Evolutionary conservation across 2,888 invertebrate genomes (phyloP).

Genomic region (Cheiracanthium punctorium): DNA sequence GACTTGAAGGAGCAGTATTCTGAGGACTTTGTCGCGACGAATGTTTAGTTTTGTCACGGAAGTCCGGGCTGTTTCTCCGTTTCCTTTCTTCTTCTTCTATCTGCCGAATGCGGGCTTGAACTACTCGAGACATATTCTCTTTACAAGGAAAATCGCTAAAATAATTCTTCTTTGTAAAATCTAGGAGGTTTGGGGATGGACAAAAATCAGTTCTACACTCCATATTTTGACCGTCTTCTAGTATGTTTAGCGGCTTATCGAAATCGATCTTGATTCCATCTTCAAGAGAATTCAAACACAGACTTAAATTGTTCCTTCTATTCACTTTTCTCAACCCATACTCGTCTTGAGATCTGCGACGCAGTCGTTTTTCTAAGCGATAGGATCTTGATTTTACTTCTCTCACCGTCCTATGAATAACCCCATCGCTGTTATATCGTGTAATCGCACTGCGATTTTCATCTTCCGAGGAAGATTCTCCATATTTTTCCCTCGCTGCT

Average conservation of each 20-base stretch:
- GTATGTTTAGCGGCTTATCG: background rate
- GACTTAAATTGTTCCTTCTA: constrained; percentile 44
- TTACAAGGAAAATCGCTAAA: constrained; percentile 57
- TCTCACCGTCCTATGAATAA: constrained; percentile 67
- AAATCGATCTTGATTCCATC: constrained; percentile 14
- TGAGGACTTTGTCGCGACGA: constrained; percentile 6
- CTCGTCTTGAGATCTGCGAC: constrained; percentile 57
- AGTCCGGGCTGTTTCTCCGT: constrained; percentile 33
- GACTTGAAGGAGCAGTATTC: constrained; percentile 8
- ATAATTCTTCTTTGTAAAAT: constrained; percentile 46
- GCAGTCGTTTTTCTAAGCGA: constrained; percentile 31
- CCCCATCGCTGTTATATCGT: constrained; percentile 63
- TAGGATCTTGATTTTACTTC: constrained; percentile 71
- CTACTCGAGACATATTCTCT: constrained; percentile 29
- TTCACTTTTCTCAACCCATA: constrained; percentile 1
- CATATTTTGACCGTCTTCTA: constrained; percentile 9
- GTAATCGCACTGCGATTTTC: constrained; percentile 23
- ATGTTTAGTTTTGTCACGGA: constrained; percentile 33
- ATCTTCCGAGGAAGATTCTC: constrained; percentile 76
- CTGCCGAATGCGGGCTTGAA: constrained; percentile 31
- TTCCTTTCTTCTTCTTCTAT: constrained; percentile 45
- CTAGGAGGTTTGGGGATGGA: constrained; percentile 36
- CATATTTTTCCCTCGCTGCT: constrained; percentile 69
- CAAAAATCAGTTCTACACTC: constrained; percentile 47
- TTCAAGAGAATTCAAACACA: constrained; percentile 28